Conservation (phyloP, 1,140 invertebrate species). For the Spodoptera litura region DNA sequence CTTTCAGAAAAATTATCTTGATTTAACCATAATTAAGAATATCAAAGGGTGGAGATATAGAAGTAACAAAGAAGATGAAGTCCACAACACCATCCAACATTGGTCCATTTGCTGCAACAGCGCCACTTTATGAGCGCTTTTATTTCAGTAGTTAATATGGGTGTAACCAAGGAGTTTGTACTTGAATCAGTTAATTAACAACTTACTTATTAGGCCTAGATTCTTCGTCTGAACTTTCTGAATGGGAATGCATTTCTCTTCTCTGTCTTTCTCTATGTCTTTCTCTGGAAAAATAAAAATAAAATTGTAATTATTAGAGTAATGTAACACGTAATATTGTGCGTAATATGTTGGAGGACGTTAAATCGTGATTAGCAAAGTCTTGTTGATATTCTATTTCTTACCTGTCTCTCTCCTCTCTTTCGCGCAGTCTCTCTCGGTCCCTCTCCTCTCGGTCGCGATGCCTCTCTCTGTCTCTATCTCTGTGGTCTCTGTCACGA, state of each 20-base stretch:
- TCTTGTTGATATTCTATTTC: neutral
- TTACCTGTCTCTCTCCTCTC: constrained; percentile 84
- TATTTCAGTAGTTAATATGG: neutral
- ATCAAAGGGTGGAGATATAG: too few species aligned
- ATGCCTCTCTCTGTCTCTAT: constrained; percentile 81
- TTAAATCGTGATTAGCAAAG: too few species aligned
- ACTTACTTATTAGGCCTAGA: constrained; percentile 86
- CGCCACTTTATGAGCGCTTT: neutral
- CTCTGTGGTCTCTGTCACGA: constrained; percentile 84
- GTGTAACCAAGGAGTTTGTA: neutral
- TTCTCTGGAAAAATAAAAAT: constrained; percentile 70
- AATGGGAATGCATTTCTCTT: constrained; percentile 83
- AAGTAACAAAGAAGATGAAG: too few species aligned
- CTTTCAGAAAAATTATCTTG: too few species aligned
- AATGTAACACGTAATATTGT: too few species aligned
- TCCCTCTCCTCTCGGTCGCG: constrained; percentile 83
- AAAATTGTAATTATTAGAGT: too few species aligned
- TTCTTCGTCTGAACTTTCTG: constrained; percentile 87
- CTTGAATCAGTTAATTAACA: neutral
- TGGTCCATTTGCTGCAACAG: too few species aligned
- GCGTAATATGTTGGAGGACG: too few species aligned
- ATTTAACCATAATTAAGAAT: too few species aligned
- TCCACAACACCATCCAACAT: too few species aligned
- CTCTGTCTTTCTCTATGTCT: constrained; percentile 86
- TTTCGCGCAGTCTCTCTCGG: constrained; percentile 80